A percentile compares a stretch with the other conserved stretches of the same genome.
Conservation (phyloP, 1,140 invertebrate species). For the Cherax destructor region DNA sequence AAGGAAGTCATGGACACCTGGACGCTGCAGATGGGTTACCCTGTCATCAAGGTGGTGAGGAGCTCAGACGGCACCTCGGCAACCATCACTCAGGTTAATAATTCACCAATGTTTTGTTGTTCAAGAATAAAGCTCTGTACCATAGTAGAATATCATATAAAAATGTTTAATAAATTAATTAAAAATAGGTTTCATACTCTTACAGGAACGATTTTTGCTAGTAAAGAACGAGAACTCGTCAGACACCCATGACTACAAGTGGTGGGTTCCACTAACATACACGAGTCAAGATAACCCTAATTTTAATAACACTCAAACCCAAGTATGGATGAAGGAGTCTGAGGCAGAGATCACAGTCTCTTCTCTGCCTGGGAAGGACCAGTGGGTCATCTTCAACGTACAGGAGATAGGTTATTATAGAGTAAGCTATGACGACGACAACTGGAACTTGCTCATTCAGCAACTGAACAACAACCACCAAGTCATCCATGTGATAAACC, state of each 20-base stretch:
- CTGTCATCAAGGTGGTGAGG: constrained; percentile 73
- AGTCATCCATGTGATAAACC: constrained; percentile 76
- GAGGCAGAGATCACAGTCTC: constrained; percentile 42
- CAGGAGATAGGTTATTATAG: constrained; percentile 76
- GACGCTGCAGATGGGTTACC: constrained; percentile 44
- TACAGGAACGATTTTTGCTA: constrained; percentile 64
- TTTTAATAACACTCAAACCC: constrained; percentile 82
- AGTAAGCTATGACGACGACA: constrained; percentile 78
- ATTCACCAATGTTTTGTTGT: no score
- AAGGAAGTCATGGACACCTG: constrained; percentile 71
- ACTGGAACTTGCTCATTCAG: constrained; percentile 76
- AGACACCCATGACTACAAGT: constrained; percentile 74
- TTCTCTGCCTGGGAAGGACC: constrained; percentile 38
- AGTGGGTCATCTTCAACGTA: constrained; percentile 70
- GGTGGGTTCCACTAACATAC: constrained; percentile 91
- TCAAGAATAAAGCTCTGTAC: no score
- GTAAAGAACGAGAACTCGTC: constrained; percentile 72
- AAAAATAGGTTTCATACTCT: no score
- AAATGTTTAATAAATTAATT: no score
- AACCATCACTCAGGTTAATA: constrained; percentile 15
- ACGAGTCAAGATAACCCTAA: constrained; percentile 80
- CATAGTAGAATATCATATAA: no score
- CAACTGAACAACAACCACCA: constrained; percentile 74
- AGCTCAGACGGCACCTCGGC: background rate
- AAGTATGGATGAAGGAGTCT: constrained; percentile 75